Percentiles rank a stretch among this genome's conserved stretches.
Conservation (phyloP, 2,888 invertebrate genomes). For the Dugesia japonica region DNA sequence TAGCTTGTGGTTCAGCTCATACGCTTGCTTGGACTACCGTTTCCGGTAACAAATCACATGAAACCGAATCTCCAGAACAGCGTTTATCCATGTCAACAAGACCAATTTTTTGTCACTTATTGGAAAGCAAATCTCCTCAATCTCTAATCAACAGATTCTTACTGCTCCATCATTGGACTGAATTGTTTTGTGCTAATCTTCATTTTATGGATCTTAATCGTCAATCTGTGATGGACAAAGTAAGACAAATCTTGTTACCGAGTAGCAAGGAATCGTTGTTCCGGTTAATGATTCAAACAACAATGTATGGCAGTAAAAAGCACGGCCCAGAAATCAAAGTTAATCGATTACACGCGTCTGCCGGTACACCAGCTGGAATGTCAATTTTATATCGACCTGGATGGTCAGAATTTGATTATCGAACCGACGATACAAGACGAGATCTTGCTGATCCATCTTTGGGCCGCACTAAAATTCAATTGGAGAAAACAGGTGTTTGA, state of each 20-base stretch:
- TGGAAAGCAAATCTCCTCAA: not conserved
- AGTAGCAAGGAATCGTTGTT: conserved; percentile 43
- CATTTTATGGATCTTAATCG: conserved; percentile 64
- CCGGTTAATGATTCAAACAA: conserved; percentile 64
- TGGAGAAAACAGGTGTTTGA: not conserved
- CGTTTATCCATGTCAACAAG: not conserved
- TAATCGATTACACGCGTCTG: conserved; percentile 57
- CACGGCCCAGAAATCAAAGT: conserved; percentile 86
- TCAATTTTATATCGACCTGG: not conserved
- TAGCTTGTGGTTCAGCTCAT: conserved; percentile 88
- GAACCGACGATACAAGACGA: not conserved
- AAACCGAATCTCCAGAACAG: not conserved
- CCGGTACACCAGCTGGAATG: conserved; percentile 5
- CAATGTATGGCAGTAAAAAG: conserved; percentile 82
- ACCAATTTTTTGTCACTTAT: not conserved
- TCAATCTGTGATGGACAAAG: not conserved
- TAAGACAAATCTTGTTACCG: conserved; percentile 20
- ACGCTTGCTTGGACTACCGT: conserved; percentile 74
- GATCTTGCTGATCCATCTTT: not conserved
- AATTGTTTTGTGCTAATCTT: conserved; percentile 72
- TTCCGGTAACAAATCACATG: conserved; percentile 53
- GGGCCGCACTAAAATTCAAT: not conserved
- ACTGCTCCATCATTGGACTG: conserved; percentile 76
- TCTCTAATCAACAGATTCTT: conserved; percentile 63
- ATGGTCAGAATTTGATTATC: not conserved